A percentile compares a stretch with the other conserved stretches of the same genome.
Conservation (phyloP, 2,888 invertebrate species). For the Cheilosia scutellata region DNA sequence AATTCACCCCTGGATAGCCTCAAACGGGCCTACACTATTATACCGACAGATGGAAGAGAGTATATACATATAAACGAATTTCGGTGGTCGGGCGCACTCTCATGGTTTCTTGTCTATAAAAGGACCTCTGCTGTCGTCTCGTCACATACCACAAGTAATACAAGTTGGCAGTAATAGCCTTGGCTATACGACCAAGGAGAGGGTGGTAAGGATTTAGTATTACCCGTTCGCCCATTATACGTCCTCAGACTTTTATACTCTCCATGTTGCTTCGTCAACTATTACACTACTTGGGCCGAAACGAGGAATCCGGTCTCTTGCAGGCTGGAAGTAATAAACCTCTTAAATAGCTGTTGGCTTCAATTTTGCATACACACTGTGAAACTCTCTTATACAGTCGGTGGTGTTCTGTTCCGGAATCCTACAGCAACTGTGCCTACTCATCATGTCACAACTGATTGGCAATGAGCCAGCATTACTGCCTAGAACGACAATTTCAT, state of each 20-base stretch:
- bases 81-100: not conserved
- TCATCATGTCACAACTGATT: constrained; percentile 76
- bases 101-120: not conserved
- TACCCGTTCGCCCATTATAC: constrained; percentile 57
- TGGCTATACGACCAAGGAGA: constrained; percentile 31
- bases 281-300: not conserved
- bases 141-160: constrained; percentile 73
- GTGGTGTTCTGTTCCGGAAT: constrained; percentile 22
- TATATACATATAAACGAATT: not conserved
- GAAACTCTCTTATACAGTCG: constrained; percentile 49
- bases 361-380: constrained; percentile 70
- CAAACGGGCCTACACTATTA: constrained; percentile 19
- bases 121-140: constrained; percentile 36
- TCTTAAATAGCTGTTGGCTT: constrained; percentile 68
- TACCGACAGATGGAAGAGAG: constrained; percentile 17
- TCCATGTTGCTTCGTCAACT: constrained; percentile 8
- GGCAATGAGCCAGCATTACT: constrained; percentile 75
- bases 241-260: constrained; percentile 38
- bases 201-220: constrained; percentile 47
- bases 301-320: constrained; percentile 35
- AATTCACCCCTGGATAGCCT: constrained; percentile 22
- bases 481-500: constrained; percentile 68
- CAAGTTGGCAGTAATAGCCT: constrained; percentile 72
- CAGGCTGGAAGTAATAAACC: constrained; percentile 71
- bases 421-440: constrained; percentile 65